Percentiles rank a stretch among this genome's conserved stretches.
These are phyloP conservation scores for Ditula angustiorana DNA, from an alignment of 2,888 invertebrate genomes.

Conservation along the genomic window DNA sequence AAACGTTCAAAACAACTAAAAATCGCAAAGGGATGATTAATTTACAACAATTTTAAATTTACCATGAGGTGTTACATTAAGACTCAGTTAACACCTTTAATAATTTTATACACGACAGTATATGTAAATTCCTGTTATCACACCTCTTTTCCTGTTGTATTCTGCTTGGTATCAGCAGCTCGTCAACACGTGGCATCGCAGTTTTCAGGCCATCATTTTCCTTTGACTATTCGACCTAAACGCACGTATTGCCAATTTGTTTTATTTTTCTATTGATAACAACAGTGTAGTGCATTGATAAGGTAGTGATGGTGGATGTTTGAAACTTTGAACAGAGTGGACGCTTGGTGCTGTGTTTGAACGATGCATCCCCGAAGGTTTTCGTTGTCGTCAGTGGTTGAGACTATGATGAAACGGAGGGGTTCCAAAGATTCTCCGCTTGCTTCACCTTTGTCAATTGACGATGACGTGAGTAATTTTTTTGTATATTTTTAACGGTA, in stretches of 20 bases:
- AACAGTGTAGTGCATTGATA: constrained; percentile 31
- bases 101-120: constrained; percentile 5
- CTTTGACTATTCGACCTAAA: constrained; percentile 68
- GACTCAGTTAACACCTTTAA: not conserved
- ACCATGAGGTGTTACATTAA: too few species aligned
- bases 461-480: constrained; percentile 43
- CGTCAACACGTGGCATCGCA: constrained; percentile 51
- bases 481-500: not conserved
- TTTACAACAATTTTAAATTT: too few species aligned
- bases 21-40: too few species aligned
- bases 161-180: constrained; percentile 63
- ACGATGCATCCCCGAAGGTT: constrained; percentile 57
- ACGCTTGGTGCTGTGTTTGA: constrained; percentile 21
- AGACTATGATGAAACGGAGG: constrained; percentile 62
- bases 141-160: constrained; percentile 72
- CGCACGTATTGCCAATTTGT: constrained; percentile 62
- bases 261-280: constrained; percentile 34
- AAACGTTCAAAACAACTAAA: too few species aligned
- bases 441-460: constrained; percentile 57
- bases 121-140: constrained; percentile 68
- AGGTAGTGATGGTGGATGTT: constrained; percentile 25
- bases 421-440: constrained; percentile 57
- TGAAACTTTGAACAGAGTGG: constrained; percentile 24
- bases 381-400: constrained; percentile 63
- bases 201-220: constrained; percentile 76